These are phyloP conservation scores for Rallus limicola DNA, from an alignment of 2,113 vertebrate species.

Conservation along the genomic window DNA sequence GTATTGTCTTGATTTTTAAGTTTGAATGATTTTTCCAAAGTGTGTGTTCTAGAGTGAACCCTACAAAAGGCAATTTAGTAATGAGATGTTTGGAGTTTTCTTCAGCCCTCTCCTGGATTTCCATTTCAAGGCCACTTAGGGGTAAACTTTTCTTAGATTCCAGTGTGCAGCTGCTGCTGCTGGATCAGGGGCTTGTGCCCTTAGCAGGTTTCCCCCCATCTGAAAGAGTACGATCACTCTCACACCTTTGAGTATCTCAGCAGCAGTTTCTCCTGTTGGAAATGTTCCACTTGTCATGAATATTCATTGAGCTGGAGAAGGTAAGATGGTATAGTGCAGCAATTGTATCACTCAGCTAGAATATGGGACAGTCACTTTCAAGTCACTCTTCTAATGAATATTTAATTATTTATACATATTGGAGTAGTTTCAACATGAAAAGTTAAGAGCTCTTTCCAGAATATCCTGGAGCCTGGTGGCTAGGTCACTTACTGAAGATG, in stretches of 20 bases:
- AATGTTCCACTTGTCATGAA: not conserved
- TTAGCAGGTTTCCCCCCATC: not conserved
- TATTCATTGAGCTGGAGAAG: constrained; percentile 12
- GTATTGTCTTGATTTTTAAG: not conserved
- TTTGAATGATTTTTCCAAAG: not conserved
- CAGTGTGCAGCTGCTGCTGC: not conserved
- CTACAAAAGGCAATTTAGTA: not conserved
- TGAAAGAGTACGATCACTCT: not conserved
- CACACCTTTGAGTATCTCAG: not conserved
- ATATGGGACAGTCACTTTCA: not conserved
- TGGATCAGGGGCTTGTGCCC: not conserved
- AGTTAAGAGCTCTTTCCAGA: not conserved
- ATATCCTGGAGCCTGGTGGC: not conserved
- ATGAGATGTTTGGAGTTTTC: not conserved
- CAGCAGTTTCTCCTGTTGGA: not conserved
- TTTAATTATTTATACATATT: not conserved
- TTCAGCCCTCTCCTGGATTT: not conserved
- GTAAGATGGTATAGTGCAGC: not conserved
- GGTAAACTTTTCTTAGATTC: not conserved
- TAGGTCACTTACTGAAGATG: not conserved
- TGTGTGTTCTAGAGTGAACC: not conserved
- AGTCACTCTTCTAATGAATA: constrained; percentile 23
- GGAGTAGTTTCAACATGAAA: not conserved
- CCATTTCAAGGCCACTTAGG: not conserved
- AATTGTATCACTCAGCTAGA: not conserved